A percentile compares a stretch with the other conserved stretches of the same genome.
phyloP scores from a whole-genome alignment of 2,888 invertebrate species.

The Zhuqinia jingwanae region DNA sequence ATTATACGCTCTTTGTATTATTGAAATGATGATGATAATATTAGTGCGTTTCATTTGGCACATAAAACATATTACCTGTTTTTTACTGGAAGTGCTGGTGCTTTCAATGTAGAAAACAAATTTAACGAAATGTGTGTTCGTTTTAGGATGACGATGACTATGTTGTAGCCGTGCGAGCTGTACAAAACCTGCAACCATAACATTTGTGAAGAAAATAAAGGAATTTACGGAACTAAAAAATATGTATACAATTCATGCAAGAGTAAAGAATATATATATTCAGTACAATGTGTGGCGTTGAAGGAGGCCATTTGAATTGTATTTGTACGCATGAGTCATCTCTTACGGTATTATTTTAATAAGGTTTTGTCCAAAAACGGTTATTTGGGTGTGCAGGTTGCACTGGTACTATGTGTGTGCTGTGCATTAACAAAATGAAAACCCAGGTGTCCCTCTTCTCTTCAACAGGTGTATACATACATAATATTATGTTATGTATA shows the following conservation, averaged over 20 bases:
- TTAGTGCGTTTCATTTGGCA: too few species aligned
- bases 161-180: too few species aligned
- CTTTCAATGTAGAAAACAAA: too few species aligned
- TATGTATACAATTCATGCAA: background rate
- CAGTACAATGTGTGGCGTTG: background rate
- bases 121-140: too few species aligned
- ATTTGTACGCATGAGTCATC: slow-evolving; percentile 77
- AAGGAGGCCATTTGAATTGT: slow-evolving; percentile 21
- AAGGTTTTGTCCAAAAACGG: slow-evolving; percentile 79
- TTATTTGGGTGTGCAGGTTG: slow-evolving; percentile 78
- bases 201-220: background rate
- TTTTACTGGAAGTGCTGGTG: too few species aligned
- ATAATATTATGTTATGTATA: background rate
- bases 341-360: slow-evolving; percentile 79
- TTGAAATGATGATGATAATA: too few species aligned
- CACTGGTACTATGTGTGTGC: slow-evolving; percentile 22
- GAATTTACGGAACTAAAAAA: slow-evolving; percentile 2
- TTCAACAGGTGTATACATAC: too few species aligned
- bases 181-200: too few species aligned
- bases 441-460: too few species aligned
- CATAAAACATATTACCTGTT: too few species aligned
- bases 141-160: too few species aligned
- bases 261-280: background rate
- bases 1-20: too few species aligned
- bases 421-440: slow-evolving; percentile 6